phyloP scores from a whole-genome alignment of 2,888 invertebrate genomes.

The Timema cristinae region DNA sequence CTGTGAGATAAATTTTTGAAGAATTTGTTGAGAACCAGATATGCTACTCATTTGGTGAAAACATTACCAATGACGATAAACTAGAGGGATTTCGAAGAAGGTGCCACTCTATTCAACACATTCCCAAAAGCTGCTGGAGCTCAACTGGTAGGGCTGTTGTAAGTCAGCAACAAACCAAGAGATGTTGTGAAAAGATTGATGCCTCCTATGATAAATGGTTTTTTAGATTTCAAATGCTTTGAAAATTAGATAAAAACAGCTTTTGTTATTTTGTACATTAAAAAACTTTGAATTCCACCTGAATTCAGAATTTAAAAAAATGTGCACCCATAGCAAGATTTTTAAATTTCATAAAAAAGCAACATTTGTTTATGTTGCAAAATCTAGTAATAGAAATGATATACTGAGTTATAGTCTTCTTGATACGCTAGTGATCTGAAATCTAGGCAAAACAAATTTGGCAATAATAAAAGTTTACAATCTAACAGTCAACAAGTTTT shows the following conservation, averaged over 20 bases:
- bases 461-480: neutral
- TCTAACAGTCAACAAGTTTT: neutral
- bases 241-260: neutral
- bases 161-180: neutral
- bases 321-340: too few relatives aligned
- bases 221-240: neutral
- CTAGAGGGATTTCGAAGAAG: conserved; percentile 9
- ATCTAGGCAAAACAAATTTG: too few relatives aligned
- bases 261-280: neutral
- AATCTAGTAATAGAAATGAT: too few relatives aligned
- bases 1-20: conserved; percentile 33
- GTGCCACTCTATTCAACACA: neutral
- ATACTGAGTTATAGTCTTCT: too few relatives aligned
- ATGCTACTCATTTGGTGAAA: conserved; percentile 31
- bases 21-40: conserved; percentile 32
- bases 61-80: conserved; percentile 19
- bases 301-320: neutral
- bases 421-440: too few relatives aligned
- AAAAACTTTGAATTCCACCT: neutral
- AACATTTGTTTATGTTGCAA: too few relatives aligned
- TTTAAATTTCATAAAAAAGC: too few relatives aligned
- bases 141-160: neutral
- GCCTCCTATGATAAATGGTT: neutral
- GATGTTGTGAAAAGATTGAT: conserved; percentile 5
- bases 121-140: neutral